Evolutionary conservation across 2,113 vertebrate species (phyloP).

Genomic region (Paraplagusia blochii): DNA sequence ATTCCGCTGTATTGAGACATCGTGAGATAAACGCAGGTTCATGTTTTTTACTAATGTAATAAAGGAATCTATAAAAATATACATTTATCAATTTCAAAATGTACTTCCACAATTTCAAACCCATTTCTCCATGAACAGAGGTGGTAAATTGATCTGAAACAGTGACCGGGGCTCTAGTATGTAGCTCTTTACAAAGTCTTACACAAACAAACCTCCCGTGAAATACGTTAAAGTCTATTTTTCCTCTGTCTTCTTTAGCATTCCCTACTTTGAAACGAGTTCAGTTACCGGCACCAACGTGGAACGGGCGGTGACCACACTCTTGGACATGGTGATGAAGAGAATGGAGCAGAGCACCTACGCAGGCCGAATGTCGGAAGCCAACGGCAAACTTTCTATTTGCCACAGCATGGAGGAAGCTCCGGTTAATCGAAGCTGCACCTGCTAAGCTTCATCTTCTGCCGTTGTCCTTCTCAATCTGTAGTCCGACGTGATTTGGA

Average conservation of each 20-base stretch:
- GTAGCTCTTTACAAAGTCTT: too few species aligned
- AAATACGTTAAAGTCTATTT: too few species aligned
- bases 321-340: constrained; percentile 94
- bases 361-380: constrained; percentile 66
- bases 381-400: constrained; percentile 74
- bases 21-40: too few species aligned
- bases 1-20: background rate
- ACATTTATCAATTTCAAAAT: too few species aligned
- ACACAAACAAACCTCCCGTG: too few species aligned
- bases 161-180: too few species aligned
- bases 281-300: constrained; percentile 84
- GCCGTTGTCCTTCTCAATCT: constrained; percentile 2
- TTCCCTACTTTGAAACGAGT: constrained; percentile 93
- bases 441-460: constrained; percentile 38
- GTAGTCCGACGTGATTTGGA: background rate
- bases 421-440: constrained; percentile 41
- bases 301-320: constrained; percentile 81
- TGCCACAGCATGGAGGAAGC: constrained; percentile 49
- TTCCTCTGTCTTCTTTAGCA: constrained; percentile 61
- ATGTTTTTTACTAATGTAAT: too few species aligned
- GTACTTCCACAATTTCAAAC: too few species aligned
- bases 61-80: too few species aligned
- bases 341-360: constrained; percentile 89
- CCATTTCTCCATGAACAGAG: too few species aligned
- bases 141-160: too few species aligned